Evolutionary conservation across 2,113 vertebrate genomes (phyloP).

Genomic region (Cynoglossus semilaevis): DNA sequence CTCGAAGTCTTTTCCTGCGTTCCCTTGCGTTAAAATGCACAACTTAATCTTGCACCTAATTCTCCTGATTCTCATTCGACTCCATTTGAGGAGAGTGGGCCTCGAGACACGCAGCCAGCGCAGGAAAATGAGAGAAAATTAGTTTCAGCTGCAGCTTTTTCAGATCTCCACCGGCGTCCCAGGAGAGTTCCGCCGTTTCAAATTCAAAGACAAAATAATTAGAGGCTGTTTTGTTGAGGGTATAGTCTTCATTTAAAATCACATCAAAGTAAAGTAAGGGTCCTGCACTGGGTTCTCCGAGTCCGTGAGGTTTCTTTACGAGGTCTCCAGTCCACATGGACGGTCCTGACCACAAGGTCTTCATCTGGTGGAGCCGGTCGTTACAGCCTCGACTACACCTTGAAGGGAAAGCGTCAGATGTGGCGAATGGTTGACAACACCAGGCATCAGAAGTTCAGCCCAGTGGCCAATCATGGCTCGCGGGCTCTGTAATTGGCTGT

Average conservation of each 20-base stretch:
- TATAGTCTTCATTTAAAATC: constrained; percentile 49
- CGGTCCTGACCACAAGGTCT: constrained; percentile 9
- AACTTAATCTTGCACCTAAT: constrained; percentile 36
- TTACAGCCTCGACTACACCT: constrained; percentile 10
- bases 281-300: background rate
- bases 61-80: constrained; percentile 34
- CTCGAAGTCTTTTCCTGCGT: constrained; percentile 2
- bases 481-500: too few species aligned
- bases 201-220: constrained; percentile 68
- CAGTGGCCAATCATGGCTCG: too few species aligned
- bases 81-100: constrained; percentile 7
- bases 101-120: background rate
- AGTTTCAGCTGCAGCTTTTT: constrained; percentile 46
- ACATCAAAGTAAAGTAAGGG: constrained; percentile 42
- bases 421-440: constrained; percentile 13
- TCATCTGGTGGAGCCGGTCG: constrained; percentile 25
- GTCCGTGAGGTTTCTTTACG: constrained; percentile 27
- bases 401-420: constrained; percentile 23
- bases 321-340: constrained; percentile 11
- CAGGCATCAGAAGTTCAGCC: too few species aligned
- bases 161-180: constrained; percentile 46
- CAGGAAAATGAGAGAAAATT: constrained; percentile 42
- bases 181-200: constrained; percentile 46
- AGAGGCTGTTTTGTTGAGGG: constrained; percentile 58
- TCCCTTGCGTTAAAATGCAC: constrained; percentile 15